Conservation (phyloP, 2,888 invertebrate genomes). For the Laspeyria flexula region DNA sequence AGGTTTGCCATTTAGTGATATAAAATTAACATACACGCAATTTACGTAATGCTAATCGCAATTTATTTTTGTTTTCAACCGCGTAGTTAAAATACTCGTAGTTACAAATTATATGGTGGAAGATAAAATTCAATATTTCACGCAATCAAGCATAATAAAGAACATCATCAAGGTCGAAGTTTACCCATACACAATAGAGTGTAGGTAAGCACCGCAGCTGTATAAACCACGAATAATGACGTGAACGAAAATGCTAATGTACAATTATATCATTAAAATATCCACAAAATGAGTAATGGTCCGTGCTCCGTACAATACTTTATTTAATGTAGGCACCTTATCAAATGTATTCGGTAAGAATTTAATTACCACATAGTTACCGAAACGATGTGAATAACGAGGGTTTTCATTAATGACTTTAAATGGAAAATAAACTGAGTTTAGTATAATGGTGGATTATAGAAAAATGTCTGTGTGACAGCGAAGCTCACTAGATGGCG, state of each 20-base stretch:
- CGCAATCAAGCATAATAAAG: neutral
- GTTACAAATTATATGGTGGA: too few species aligned
- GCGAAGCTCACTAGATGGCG: too few species aligned
- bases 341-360: neutral
- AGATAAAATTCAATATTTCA: too few species aligned
- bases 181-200: neutral
- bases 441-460: too few species aligned
- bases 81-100: too few species aligned
- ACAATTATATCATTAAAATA: constrained; percentile 6
- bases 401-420: too few species aligned
- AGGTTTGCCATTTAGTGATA: too few species aligned
- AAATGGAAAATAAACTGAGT: too few species aligned
- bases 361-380: constrained; percentile 1
- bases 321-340: neutral
- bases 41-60: too few species aligned
- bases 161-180: constrained; percentile 3
- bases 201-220: constrained; percentile 7
- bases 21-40: too few species aligned
- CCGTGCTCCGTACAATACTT: neutral
- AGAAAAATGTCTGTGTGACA: too few species aligned
- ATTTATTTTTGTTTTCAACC: too few species aligned
- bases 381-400: neutral
- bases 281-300: constrained; percentile 3
- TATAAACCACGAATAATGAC: constrained; percentile 46
- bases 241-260: constrained; percentile 43